Evolutionary conservation across 2,888 invertebrate genomes (phyloP), one percentile per base, ranked within the genome.

Genomic region (Poecilus cupreus): DNA sequence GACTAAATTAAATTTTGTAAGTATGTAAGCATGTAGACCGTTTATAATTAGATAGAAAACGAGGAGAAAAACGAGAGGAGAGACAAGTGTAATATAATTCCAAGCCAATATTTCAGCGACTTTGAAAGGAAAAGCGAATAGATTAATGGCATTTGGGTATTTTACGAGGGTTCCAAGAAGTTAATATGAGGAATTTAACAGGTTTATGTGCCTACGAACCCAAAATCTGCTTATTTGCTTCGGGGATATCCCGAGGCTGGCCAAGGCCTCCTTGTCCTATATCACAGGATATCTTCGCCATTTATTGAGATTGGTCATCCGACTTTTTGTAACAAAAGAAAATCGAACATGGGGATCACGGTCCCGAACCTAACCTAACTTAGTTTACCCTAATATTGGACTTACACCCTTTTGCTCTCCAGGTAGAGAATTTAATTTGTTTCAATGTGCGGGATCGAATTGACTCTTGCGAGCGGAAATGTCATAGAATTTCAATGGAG

Each of bases 281-380:
- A 64, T 64, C 64, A 60, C 60, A 8, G 39, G 24, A 68, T 68
- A 39, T 68, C 32, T 64, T 39, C 70, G 5, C 16, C 72, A 22
- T 46, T 72, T 72, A 72, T 46, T 72, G 46, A 72, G 46, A 72
- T 72, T 72, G 72, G 72, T 72, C 72, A 72, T 72, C 46, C 43
- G 46, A 8, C 70, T 70, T 70, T 70, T 46, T 72, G 32, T 46
- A 72, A 46, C 46, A 72, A 72, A 72, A 72, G 72, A 24, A 72
- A 72, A 72, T 43, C 72, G 72, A 72, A 72, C 72, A 72, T 72
- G 43, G 72, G 72, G 72, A 72, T 72, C 72, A 72, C 43, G 46
- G 72, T 43, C 72, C 72, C 72, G 72, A 72, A 72, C 72, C 72
- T 72, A 43, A 72, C 72, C 72, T 72, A 72, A 72, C 72, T 46